Evolutionary conservation across 2,888 invertebrate species (phyloP), one percentile per base, ranked within the genome.

Genomic region (Theodoxus fluviatilis): DNA sequence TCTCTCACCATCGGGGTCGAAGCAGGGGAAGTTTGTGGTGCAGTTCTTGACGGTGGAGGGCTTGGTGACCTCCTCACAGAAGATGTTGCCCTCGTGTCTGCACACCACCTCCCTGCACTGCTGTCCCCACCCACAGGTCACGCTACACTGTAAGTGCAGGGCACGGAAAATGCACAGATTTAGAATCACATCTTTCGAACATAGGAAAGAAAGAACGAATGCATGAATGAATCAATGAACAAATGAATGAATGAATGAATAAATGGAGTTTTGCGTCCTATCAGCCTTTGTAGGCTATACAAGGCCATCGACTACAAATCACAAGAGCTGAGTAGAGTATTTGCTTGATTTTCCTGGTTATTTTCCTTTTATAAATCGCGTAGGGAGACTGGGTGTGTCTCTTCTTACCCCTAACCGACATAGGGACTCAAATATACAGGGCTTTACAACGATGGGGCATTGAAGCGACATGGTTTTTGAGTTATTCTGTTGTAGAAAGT

Each of bases 1-100:
- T 7, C 18, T 49, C 78, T 93, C 92, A 83, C 84, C 83, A 63
- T 93, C 93, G 52, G 92, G 92, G n/a, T 93, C 92, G 73, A 94
- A 93, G 71, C 93, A 92, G 1, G 81, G 78, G 31, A 83, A 79
- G 63, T 80, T 79, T 6, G 83, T 83, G 15, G 81, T 78, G 84
- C 82, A 83, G 65, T 78, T 93, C 91, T 75, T 79, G 22, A 67
- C 92, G 12, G 79, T 78, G 66, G 77, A 70, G 2, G 83, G 82
- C 75, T 81, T 80, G 25, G 75, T 75, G 12, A 71, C 68, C 1
- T 69, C 67, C 37, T 76, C 73, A 71, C 83, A 83, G 68, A 76
- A 79, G 28, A 71, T 78, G 49, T 80, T 77, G 4, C 82, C 82
- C 38, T 80, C 76, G 71, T 83, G 80, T 37, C 81, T 75, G 68